Conservation (phyloP, 2,888 invertebrate genomes). For the Hydriomena furcata region DNA sequence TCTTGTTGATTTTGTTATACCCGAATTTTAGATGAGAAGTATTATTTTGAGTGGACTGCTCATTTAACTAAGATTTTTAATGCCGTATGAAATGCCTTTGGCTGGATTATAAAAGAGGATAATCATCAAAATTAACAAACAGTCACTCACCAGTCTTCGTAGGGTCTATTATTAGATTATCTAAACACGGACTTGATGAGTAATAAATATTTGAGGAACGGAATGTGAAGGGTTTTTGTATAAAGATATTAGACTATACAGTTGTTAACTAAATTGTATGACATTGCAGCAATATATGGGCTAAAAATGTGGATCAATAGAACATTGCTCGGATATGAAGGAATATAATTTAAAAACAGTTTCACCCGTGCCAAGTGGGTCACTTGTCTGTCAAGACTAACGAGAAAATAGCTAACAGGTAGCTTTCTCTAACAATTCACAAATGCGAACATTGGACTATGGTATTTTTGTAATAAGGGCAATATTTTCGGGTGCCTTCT, state of each 20-base stretch:
- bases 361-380: constrained; percentile 71
- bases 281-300: not conserved
- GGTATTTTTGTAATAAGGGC: constrained; percentile 34
- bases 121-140: not conserved
- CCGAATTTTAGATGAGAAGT: too few relatives aligned
- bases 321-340: constrained; percentile 43
- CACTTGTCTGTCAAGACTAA: constrained; percentile 62
- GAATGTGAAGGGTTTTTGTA: constrained; percentile 15
- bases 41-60: too few relatives aligned
- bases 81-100: too few relatives aligned
- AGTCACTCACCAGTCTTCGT: constrained; percentile 44
- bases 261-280: too few relatives aligned
- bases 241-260: not conserved
- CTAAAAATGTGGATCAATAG: constrained; percentile 20
- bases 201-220: constrained; percentile 47
- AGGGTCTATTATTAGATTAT: constrained; percentile 43
- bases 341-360: constrained; percentile 53
- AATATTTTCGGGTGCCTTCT: constrained; percentile 21
- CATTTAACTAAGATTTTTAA: too few relatives aligned
- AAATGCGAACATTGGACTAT: constrained; percentile 36
- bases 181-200: constrained; percentile 39
- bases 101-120: not conserved
- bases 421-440: constrained; percentile 42
- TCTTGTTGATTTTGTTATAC: too few relatives aligned
- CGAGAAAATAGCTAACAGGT: constrained; percentile 50